A percentile compares a stretch with the other conserved stretches of the same genome.
Evolutionary conservation across 2,888 invertebrate species (phyloP).

Genomic region (Trichopoda pennipes): DNA sequence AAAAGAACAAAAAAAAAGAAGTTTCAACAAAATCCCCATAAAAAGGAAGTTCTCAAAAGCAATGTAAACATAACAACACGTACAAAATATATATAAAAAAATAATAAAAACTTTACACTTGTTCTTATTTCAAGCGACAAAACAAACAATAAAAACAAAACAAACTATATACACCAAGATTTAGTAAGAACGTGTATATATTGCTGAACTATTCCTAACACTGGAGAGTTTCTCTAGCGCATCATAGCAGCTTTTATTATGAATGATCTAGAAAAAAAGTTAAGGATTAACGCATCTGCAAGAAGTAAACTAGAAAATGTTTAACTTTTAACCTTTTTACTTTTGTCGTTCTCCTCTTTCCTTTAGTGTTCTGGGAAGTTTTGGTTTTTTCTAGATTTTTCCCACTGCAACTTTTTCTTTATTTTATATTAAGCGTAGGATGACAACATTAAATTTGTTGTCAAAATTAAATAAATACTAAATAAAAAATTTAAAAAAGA

Average conservation of each 20-base stretch:
- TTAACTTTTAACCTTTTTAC: slow-evolving; percentile 63
- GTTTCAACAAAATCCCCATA: slow-evolving; percentile 28
- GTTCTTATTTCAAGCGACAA: slow-evolving; percentile 42
- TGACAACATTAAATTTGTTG: slow-evolving; percentile 38
- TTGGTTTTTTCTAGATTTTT: slow-evolving; percentile 53
- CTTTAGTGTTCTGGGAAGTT: slow-evolving; percentile 52
- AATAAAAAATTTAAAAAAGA: slow-evolving; percentile 1
- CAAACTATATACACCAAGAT: slow-evolving; percentile 16
- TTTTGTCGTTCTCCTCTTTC: slow-evolving; percentile 6
- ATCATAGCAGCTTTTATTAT: slow-evolving; percentile 26
- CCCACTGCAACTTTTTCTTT: slow-evolving; percentile 26
- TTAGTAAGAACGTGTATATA: slow-evolving; percentile 50
- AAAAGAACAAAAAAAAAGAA: background rate
- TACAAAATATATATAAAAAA: slow-evolving; percentile 18
- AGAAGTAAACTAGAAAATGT: slow-evolving; percentile 59
- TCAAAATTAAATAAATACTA: slow-evolving; percentile 4
- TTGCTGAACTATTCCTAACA: slow-evolving; percentile 5
- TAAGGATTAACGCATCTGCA: slow-evolving; percentile 62
- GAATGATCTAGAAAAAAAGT: slow-evolving; percentile 51
- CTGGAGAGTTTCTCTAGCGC: slow-evolving; percentile 13
- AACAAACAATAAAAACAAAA: background rate
- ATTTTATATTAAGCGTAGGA: slow-evolving; percentile 52
- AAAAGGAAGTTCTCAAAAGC: slow-evolving; percentile 58
- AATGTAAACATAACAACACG: slow-evolving; percentile 60
- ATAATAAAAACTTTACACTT: slow-evolving; percentile 60